These are phyloP conservation scores for Hydropotes inermis DNA, from an alignment of 2,113 vertebrate genomes.

Conservation along the genomic window DNA sequence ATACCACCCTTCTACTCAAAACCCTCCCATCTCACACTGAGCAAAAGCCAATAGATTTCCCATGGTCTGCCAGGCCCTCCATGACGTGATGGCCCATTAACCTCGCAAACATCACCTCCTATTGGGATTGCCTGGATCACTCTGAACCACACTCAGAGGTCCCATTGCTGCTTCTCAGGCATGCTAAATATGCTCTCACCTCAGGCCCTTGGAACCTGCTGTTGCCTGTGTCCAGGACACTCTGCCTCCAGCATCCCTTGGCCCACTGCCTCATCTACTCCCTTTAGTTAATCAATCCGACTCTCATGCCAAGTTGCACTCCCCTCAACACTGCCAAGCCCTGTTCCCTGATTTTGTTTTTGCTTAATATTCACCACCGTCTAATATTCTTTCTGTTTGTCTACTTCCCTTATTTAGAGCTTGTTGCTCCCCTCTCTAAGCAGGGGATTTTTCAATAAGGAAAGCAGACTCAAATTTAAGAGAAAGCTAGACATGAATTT, in stretches of 20 bases:
- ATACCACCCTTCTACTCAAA: background rate
- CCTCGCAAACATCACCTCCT: background rate
- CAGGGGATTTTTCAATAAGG: background rate
- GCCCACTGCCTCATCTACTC: background rate
- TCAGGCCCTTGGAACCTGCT: background rate
- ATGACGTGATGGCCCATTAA: background rate
- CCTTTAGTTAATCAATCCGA: background rate
- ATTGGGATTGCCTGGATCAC: background rate
- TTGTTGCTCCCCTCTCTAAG: background rate
- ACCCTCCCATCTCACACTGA: background rate
- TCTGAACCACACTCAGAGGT: background rate
- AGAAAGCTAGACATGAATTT: background rate
- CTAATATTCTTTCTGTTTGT: background rate
- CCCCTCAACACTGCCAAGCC: background rate
- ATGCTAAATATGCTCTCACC: background rate
- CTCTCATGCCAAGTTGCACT: background rate
- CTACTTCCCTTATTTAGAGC: background rate
- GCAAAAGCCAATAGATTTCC: background rate
- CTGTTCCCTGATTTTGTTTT: background rate
- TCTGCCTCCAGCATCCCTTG: background rate
- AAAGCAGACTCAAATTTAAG: conserved; percentile 10
- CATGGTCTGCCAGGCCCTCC: background rate
- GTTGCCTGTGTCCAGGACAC: background rate
- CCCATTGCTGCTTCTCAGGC: background rate
- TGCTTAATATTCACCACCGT: background rate